Conservation (phyloP, 2,113 vertebrate species). For the Anolis sagrei region DNA sequence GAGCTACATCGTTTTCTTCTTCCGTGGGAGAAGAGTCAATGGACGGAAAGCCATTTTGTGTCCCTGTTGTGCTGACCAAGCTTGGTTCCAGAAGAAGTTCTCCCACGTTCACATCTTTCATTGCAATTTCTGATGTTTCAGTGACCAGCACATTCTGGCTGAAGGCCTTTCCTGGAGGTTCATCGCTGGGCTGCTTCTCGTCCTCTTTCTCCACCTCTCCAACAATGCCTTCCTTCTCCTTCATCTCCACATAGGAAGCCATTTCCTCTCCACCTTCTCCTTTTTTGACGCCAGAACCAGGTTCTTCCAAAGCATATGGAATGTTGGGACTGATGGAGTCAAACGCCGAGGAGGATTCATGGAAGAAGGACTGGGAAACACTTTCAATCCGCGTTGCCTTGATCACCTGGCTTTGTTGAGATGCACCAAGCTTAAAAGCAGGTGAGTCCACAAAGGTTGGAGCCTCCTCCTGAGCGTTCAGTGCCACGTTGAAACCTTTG, state of each 20-base stretch:
- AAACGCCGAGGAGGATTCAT: accelerated
- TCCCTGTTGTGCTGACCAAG: accelerated
- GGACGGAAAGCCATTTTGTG: not conserved
- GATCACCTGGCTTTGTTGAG: accelerated
- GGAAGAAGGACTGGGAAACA: not conserved
- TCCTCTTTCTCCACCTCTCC: accelerated
- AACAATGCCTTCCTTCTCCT: not conserved
- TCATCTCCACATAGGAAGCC: accelerated
- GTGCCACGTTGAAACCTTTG: accelerated
- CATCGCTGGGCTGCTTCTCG: accelerated
- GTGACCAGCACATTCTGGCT: slow-evolving; percentile 8
- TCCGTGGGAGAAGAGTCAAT: accelerated
- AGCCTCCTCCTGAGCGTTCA: accelerated
- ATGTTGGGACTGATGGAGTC: not conserved
- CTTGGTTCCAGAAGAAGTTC: slow-evolving; percentile 1
- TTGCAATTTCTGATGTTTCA: slow-evolving; percentile 9
- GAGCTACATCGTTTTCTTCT: not conserved
- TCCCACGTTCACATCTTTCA: not conserved
- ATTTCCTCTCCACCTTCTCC: slow-evolving; percentile 17
- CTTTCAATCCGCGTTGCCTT: not conserved
- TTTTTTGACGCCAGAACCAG: not conserved
- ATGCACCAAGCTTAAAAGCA: accelerated
- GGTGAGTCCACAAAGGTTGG: accelerated
- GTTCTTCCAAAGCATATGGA: accelerated
- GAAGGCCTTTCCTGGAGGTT: accelerated